Base-by-base conservation (phyloP, 2,888 invertebrate species). In the Laspeyria flexula region DNA sequence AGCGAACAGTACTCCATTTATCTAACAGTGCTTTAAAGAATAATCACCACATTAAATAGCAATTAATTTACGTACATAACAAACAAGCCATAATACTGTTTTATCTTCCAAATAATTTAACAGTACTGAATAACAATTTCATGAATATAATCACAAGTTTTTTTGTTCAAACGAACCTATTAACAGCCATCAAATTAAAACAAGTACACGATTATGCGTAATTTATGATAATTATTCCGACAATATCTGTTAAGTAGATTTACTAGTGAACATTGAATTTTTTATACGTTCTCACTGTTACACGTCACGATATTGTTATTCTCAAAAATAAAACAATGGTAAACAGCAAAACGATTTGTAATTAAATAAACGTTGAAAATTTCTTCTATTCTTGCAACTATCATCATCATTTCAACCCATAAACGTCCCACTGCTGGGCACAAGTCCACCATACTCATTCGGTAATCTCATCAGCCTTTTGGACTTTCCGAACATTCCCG, bases 151-250 rank as follows among this genome's bases (percentile, higher is more conserved):
- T 60, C 48, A 38, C 3, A 16, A 40, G 13, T 42, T 56, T 65
- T 69, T 68, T 60, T 65, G 60, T 63, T 65, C 60, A 62, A 71
- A 71, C 66, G 66, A 69, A 65, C 68, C 68, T 68, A 79, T 80
- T 77, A 80, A 55, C 68, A 71, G 69, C 68, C 73, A 73, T 80
- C 69, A 79, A 78, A 77, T 79, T 79, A 70, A 75, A 75, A 74
- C 75, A 71, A 75, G 73, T 71, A 73, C 71, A 75, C 67, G 69
- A 78, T 79, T 75, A 80, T 73, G 61, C 43, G 60, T 79, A 76
- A 79, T 79, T 79, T 75, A 79, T 79, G 77, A 43, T 77, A 79
- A 80, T 80, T 79, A 77, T 75, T 70, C 77, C 60, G 51, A 68
- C 67, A 65, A 63, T 64, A 70, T 58, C 55, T 69, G 73, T 69